A percentile compares a stretch with the other conserved stretches of the same genome.
Evolutionary conservation across 2,888 invertebrate genomes (phyloP).

Genomic region (Pristionchus mayeri): DNA sequence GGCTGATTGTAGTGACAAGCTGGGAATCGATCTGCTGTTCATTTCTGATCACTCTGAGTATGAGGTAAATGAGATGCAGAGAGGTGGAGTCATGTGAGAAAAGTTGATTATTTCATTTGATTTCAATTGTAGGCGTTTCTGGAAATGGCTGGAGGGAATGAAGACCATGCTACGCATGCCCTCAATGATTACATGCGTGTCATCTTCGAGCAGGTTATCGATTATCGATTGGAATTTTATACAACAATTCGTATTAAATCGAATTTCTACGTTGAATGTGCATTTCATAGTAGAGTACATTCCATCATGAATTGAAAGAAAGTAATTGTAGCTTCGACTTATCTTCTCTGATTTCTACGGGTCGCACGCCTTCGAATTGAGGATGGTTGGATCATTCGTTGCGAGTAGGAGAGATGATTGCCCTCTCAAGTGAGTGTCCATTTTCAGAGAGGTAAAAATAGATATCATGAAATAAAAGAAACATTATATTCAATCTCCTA

Average conservation of each 20-base stretch:
- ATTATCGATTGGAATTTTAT: too few species aligned
- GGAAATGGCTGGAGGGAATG: conserved; percentile 59
- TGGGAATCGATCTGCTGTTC: conserved; percentile 56
- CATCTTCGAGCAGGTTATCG: conserved; percentile 66
- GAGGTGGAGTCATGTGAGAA: too few species aligned
- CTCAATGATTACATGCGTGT: conserved; percentile 62
- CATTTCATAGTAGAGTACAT: too few species aligned
- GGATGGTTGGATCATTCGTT: conserved; percentile 52
- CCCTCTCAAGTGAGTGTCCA: conserved; percentile 45
- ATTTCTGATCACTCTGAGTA: conserved; percentile 63
- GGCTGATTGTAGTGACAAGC: conserved; percentile 26
- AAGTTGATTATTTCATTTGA: too few species aligned
- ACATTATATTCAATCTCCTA: background rate
- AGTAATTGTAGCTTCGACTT: conserved; percentile 15
- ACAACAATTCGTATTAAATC: too few species aligned
- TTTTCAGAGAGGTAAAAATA: background rate
- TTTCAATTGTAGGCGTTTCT: conserved; percentile 60
- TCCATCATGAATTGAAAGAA: too few species aligned
- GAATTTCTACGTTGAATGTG: too few species aligned
- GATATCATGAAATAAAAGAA: background rate
- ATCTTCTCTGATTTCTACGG: conserved; percentile 48
- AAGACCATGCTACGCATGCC: conserved; percentile 54
- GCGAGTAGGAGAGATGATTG: conserved; percentile 52
- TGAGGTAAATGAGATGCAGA: too few species aligned
- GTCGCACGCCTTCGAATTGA: conserved; percentile 45